Conservation (phyloP, 2,888 invertebrate genomes). For the Notocelia uddmanniana region DNA sequence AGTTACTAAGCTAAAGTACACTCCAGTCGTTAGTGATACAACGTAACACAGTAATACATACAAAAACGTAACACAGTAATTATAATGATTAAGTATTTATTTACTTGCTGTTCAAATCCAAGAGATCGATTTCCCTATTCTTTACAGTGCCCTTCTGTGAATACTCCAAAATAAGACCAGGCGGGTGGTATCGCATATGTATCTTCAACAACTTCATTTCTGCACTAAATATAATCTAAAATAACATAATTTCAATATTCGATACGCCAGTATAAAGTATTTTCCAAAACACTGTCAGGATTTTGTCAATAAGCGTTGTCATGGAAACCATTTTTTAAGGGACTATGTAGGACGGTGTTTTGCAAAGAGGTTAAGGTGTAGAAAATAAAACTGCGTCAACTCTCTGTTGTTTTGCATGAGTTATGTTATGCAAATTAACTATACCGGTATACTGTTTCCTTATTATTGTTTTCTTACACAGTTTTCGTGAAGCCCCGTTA, state of each 20-base stretch:
- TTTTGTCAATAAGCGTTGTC: slow-evolving; percentile 75
- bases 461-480: not conserved
- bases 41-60: too few relatives aligned
- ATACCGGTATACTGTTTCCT: not conserved
- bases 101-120: slow-evolving; percentile 87
- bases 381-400: not conserved
- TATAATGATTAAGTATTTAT: slow-evolving; percentile 51
- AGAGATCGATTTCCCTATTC: slow-evolving; percentile 88
- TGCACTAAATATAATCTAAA: slow-evolving; percentile 48
- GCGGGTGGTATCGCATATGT: slow-evolving; percentile 90
- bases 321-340: slow-evolving; percentile 55
- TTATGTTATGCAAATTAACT: slow-evolving; percentile 6
- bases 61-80: not conserved
- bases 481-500: slow-evolving; percentile 7
- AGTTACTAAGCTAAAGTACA: too few relatives aligned
- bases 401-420: not conserved
- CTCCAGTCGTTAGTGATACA: too few relatives aligned
- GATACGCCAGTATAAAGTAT: slow-evolving; percentile 54
- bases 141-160: slow-evolving; percentile 83
- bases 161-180: slow-evolving; percentile 89
- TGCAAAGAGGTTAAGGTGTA: slow-evolving; percentile 3
- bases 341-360: not conserved
- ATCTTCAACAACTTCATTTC: slow-evolving; percentile 89
- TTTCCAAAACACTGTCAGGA: slow-evolving; percentile 57
- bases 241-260: slow-evolving; percentile 52